These are phyloP conservation scores for Clostera curtula DNA, from an alignment of 2,888 invertebrate species.

Conservation along the genomic window DNA sequence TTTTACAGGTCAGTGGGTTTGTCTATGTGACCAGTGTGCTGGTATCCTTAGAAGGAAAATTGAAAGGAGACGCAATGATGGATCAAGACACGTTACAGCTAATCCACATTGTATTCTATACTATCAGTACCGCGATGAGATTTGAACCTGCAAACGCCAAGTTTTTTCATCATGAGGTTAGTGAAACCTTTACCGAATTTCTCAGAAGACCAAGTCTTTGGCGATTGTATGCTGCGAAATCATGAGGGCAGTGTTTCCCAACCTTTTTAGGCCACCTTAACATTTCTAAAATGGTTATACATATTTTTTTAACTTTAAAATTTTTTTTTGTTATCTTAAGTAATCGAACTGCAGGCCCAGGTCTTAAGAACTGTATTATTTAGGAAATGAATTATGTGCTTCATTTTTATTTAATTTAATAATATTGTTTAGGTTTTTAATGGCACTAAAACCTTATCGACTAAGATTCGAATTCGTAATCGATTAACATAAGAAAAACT, in stretches of 20 bases:
- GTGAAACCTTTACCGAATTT: conserved; percentile 1
- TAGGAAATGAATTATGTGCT: no score
- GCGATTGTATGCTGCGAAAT: background rate
- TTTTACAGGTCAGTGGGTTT: conserved; percentile 89
- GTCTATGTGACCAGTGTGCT: conserved; percentile 97
- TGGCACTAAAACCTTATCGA: no score
- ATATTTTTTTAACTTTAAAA: no score
- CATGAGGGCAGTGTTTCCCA: background rate
- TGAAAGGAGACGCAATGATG: conserved; percentile 63
- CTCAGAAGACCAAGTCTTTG: no score
- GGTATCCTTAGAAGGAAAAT: conserved; percentile 90
- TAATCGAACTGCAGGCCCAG: no score
- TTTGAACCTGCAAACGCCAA: conserved; percentile 99
- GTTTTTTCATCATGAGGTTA: conserved; percentile 95
- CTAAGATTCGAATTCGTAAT: no score
- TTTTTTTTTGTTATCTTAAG: no score
- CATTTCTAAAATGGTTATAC: no score
- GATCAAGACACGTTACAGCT: conserved; percentile 82
- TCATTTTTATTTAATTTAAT: no score
- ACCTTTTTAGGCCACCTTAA: background rate
- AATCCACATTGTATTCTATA: conserved; percentile 92
- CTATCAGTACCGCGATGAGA: conserved; percentile 97
- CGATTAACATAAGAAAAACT: no score
- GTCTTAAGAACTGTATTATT: no score
- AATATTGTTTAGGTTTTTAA: no score